Percentiles rank a stretch among this genome's conserved stretches.
Conservation (phyloP, 1,140 invertebrate species). For the Tenebrio molitor region DNA sequence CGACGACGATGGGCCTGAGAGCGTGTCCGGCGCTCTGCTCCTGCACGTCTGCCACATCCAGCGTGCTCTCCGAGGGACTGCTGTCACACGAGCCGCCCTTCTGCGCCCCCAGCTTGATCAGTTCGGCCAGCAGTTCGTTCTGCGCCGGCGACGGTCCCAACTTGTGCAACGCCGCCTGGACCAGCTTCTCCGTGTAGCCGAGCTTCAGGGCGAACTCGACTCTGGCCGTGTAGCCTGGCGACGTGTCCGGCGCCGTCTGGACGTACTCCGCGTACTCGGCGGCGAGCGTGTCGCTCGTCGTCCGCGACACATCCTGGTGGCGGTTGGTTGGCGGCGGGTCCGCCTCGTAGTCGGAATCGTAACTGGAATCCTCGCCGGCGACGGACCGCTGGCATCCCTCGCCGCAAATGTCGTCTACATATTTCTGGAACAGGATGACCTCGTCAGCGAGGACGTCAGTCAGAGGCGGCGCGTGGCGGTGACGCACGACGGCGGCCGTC, state of each 20-base stretch:
- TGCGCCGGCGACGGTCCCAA: slow-evolving; percentile 86
- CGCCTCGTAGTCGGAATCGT: slow-evolving; percentile 86
- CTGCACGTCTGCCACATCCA: slow-evolving; percentile 51
- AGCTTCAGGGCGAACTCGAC: slow-evolving; percentile 90
- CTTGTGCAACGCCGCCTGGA: slow-evolving; percentile 86
- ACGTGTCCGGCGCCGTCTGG: slow-evolving; percentile 66
- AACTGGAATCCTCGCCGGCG: slow-evolving; percentile 85
- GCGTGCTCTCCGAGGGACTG: slow-evolving; percentile 61
- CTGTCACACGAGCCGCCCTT: slow-evolving; percentile 60
- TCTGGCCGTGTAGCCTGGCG: slow-evolving; percentile 62
- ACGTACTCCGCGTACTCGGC: slow-evolving; percentile 90
- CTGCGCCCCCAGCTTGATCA: slow-evolving; percentile 81
- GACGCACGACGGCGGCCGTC: too few relatives aligned
- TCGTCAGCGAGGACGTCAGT: not conserved
- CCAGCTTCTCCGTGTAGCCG: slow-evolving; percentile 90
- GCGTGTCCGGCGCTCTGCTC: slow-evolving; percentile 57
- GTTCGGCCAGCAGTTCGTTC: slow-evolving; percentile 88
- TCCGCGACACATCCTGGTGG: slow-evolving; percentile 84
- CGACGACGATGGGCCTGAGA: slow-evolving; percentile 91
- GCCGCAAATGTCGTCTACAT: slow-evolving; percentile 70
- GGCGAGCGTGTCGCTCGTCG: slow-evolving; percentile 84
- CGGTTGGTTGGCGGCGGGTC: slow-evolving; percentile 67
- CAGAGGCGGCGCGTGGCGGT: not conserved
- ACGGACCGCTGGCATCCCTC: slow-evolving; percentile 68
- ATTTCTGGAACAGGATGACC: slow-evolving; percentile 67